These are phyloP conservation scores for Bombylius discolor DNA, from an alignment of 2,888 invertebrate species.

Conservation along the genomic window DNA sequence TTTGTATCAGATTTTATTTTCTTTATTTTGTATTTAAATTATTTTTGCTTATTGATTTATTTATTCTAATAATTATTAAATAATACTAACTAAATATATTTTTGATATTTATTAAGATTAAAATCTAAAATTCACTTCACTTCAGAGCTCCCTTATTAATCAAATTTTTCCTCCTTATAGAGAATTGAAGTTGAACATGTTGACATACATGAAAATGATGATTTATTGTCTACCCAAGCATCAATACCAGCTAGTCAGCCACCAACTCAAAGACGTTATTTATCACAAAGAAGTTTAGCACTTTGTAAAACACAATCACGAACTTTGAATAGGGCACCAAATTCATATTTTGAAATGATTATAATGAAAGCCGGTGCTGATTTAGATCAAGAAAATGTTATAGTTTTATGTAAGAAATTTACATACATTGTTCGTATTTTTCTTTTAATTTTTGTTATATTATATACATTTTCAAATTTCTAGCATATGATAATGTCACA, in stretches of 20 bases:
- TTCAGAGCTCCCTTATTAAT: no score
- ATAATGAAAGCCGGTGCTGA: slow-evolving; percentile 29
- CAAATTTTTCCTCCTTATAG: not conserved
- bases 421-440: not conserved
- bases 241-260: slow-evolving; percentile 33
- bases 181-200: not conserved
- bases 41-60: no score
- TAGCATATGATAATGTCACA: slow-evolving; percentile 38
- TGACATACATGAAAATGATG: slow-evolving; percentile 4
- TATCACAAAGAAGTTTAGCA: slow-evolving; percentile 30
- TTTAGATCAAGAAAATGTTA: slow-evolving; percentile 26
- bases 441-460: not conserved
- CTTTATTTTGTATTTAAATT: no score
- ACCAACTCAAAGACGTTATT: slow-evolving; percentile 30
- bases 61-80: no score
- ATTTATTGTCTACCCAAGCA: slow-evolving; percentile 23
- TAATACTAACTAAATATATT: no score
- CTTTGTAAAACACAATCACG: slow-evolving; percentile 27
- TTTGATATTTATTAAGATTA: no score
- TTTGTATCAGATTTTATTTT: no score
- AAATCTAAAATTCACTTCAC: no score
- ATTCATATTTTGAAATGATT: slow-evolving; percentile 31
- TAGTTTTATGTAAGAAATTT: slow-evolving; percentile 26
- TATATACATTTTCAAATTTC: not conserved
- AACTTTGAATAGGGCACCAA: slow-evolving; percentile 22